phyloP scores from a whole-genome alignment of 2,797 vertebrate species.

The Forpus xanthops region DNA sequence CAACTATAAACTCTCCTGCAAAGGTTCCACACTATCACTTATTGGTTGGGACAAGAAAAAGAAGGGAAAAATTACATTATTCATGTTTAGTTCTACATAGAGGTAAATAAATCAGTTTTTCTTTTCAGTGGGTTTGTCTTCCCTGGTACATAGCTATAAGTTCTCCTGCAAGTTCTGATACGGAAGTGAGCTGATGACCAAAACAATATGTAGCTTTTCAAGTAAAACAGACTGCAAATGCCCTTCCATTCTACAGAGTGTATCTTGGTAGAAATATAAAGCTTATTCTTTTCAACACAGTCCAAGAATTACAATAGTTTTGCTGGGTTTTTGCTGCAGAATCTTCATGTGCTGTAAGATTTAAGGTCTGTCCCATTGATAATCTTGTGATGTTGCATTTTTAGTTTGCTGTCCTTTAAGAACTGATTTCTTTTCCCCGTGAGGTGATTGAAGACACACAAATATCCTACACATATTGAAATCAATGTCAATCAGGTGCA shows the following conservation, averaged over 20 bases:
- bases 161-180: neutral
- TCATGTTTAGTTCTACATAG: neutral
- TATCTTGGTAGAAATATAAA: neutral
- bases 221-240: slow-evolving; percentile 16
- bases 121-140: neutral
- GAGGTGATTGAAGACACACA: slow-evolving; percentile 70
- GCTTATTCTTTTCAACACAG: slow-evolving; percentile 10
- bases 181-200: neutral
- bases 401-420: slow-evolving; percentile 79
- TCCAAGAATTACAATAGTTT: slow-evolving; percentile 28
- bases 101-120: neutral
- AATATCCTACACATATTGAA: slow-evolving; percentile 62
- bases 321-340: slow-evolving; percentile 24
- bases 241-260: neutral
- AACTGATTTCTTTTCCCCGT: slow-evolving; percentile 62
- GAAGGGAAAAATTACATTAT: neutral
- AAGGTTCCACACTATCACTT: neutral
- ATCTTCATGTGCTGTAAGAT: slow-evolving; percentile 37
- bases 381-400: slow-evolving; percentile 78
- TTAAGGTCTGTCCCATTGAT: slow-evolving; percentile 30
- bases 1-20: neutral
- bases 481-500: slow-evolving; percentile 75
- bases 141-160: neutral
- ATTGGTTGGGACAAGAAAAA: neutral
- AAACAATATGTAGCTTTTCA: neutral